Evolutionary conservation across 2,113 vertebrate species (phyloP).

Genomic region (Cinclus mexicanus): DNA sequence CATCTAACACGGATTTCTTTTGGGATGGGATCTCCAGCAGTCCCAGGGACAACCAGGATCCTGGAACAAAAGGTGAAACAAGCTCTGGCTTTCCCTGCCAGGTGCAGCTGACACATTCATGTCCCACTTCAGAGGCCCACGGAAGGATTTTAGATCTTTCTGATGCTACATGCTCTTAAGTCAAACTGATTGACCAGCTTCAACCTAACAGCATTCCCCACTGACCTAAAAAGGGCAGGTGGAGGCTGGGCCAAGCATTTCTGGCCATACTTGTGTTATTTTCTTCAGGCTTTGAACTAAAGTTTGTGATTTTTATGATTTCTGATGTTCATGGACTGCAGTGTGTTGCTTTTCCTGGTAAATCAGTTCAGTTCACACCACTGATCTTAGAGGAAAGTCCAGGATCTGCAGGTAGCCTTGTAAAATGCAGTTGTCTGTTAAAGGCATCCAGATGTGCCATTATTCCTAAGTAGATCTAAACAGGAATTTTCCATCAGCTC

Average conservation of each 20-base stretch:
- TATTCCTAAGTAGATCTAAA: background rate
- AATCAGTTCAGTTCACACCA: background rate
- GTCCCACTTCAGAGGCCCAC: background rate
- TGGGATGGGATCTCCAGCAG: background rate
- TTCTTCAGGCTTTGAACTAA: background rate
- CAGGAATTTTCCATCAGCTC: background rate
- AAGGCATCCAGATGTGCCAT: background rate
- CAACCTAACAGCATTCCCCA: background rate
- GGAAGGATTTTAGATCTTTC: background rate
- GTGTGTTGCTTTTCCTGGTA: background rate
- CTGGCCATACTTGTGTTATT: background rate
- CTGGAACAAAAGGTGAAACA: background rate
- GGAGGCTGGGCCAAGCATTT: background rate
- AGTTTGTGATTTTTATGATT: background rate
- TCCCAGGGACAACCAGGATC: background rate
- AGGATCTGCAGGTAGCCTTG: background rate
- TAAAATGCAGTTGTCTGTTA: background rate
- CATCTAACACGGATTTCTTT: background rate
- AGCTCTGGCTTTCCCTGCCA: background rate
- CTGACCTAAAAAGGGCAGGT: background rate
- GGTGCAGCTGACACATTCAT: background rate
- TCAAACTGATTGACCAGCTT: background rate
- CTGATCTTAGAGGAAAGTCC: no score
- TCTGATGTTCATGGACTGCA: background rate
- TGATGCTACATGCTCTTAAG: background rate